These are phyloP conservation scores for Meta bourneti DNA, from an alignment of 2,888 invertebrate species.

Conservation along the genomic window DNA sequence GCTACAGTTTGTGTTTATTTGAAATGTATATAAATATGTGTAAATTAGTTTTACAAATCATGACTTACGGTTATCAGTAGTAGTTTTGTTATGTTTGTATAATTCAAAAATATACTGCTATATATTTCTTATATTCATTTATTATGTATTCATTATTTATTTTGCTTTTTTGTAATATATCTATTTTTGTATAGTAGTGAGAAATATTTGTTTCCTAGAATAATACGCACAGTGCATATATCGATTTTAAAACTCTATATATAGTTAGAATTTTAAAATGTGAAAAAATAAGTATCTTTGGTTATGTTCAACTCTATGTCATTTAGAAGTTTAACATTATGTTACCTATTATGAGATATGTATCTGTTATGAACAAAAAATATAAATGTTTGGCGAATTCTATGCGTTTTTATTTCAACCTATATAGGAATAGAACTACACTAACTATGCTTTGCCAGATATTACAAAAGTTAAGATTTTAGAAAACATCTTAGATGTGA, in stretches of 20 bases:
- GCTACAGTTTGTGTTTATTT: no score
- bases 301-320: not conserved
- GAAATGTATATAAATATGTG: no score
- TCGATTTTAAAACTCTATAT: conserved; percentile 45
- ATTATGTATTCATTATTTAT: no score
- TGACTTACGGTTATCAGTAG: not conserved
- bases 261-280: conserved; percentile 19
- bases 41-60: no score
- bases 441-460: no score
- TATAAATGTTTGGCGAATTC: no score
- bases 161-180: not conserved
- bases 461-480: not conserved
- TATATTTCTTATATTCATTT: no score
- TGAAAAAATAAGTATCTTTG: conserved; percentile 9
- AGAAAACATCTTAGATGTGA: not conserved
- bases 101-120: not conserved
- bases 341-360: not conserved
- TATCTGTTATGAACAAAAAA: not conserved
- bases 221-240: conserved; percentile 53
- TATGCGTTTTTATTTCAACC: no score
- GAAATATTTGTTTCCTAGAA: conserved; percentile 15
- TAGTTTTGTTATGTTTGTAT: not conserved
- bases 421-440: no score
- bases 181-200: not conserved
- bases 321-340: conserved; percentile 5